phyloP scores from a whole-genome alignment of 2,113 vertebrate genomes.

The Eulemur macaco region DNA sequence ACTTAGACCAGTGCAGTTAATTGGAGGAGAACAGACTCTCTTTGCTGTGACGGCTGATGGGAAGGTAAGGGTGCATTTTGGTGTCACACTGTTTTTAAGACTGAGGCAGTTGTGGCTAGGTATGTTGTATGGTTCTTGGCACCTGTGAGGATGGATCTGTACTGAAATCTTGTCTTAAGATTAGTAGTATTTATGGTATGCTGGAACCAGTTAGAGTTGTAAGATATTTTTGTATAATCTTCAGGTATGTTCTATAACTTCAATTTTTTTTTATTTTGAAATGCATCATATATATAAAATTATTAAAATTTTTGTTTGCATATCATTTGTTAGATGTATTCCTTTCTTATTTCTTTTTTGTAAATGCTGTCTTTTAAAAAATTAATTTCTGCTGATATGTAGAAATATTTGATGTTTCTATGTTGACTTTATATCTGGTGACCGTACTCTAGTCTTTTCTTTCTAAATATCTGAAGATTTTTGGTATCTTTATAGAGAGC shows the following conservation, averaged over 20 bases:
- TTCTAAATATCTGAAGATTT: neutral
- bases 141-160: neutral
- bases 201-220: neutral
- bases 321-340: neutral
- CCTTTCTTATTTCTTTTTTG: neutral
- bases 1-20: conserved; percentile 94
- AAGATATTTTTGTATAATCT: neutral
- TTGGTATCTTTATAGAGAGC: neutral
- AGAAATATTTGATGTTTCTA: neutral
- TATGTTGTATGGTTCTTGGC: neutral
- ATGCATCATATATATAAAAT: neutral
- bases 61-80: conserved; percentile 86
- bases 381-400: neutral
- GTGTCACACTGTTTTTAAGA: neutral
- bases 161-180: neutral
- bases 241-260: neutral
- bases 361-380: neutral
- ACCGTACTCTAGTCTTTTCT: neutral
- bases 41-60: conserved; percentile 99
- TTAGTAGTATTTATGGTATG: neutral
- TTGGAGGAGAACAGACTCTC: conserved; percentile 97
- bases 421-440: neutral
- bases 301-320: neutral
- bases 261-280: neutral
- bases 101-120: neutral